Evolutionary conservation across 1,140 invertebrate species (phyloP).

Genomic region (Dryas iulia): DNA sequence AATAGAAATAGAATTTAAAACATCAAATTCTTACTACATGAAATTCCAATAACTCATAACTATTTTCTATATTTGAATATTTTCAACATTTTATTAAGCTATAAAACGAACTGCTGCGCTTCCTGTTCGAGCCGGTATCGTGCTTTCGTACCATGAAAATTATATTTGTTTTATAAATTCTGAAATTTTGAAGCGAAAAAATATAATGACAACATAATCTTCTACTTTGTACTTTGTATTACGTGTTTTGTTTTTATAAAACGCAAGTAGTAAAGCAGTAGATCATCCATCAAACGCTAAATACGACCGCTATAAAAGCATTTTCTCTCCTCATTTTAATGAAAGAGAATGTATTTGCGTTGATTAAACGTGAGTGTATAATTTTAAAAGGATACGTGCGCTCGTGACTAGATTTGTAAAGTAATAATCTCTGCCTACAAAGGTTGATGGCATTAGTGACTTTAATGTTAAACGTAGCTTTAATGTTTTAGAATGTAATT

Average conservation of each 20-base stretch:
- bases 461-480: not conserved
- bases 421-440: not conserved
- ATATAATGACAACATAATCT: not conserved
- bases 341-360: constrained; percentile 16
- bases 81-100: constrained; percentile 1
- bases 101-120: not conserved
- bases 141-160: not conserved
- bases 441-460: constrained; percentile 9
- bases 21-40: not conserved
- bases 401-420: constrained; percentile 29
- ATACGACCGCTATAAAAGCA: not conserved
- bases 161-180: not conserved
- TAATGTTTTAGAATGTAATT: not conserved
- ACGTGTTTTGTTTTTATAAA: constrained; percentile 3
- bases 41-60: constrained; percentile 1
- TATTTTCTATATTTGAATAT: not conserved
- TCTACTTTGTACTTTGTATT: not conserved
- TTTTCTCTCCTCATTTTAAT: not conserved
- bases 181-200: not conserved
- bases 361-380: constrained; percentile 29
- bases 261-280: not conserved
- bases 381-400: constrained; percentile 34
- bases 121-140: not conserved
- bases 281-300: not conserved
- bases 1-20: not conserved